Percentiles rank a stretch among this genome's conserved stretches.
Evolutionary conservation across 1,140 invertebrate species (phyloP).

Genomic region (Rhyacophila brunnea): DNA sequence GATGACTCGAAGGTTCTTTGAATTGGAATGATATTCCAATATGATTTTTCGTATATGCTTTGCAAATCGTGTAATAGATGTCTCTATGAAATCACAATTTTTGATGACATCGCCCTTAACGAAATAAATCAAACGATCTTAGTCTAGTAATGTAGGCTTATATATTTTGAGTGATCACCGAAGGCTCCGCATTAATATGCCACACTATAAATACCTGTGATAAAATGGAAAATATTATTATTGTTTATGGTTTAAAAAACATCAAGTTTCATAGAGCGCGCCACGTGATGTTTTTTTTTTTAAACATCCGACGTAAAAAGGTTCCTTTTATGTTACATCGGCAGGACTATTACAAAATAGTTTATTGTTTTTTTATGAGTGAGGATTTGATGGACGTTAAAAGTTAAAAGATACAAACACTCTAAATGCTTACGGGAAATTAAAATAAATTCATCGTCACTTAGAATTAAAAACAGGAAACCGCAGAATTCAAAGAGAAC

Average conservation of each 20-base stretch:
- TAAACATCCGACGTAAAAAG: not conserved
- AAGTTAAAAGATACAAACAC: constrained; percentile 13
- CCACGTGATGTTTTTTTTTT: not conserved
- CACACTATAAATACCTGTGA: not conserved
- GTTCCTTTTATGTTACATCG: constrained; percentile 14
- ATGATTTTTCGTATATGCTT: too few relatives aligned
- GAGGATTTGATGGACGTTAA: constrained; percentile 4
- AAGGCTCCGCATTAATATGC: not conserved
- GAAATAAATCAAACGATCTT: constrained; percentile 1
- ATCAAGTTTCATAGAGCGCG: too few relatives aligned
- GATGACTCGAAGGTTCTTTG: too few relatives aligned
- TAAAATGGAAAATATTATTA: not conserved
- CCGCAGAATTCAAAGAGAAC: too few relatives aligned
- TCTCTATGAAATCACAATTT: too few relatives aligned
- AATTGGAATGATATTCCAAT: too few relatives aligned
- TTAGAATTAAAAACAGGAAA: too few relatives aligned
- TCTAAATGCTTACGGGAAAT: not conserved
- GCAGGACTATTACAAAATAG: constrained; percentile 9
- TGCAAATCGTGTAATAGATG: too few relatives aligned
- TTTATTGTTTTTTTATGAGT: constrained; percentile 22
- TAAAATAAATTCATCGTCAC: too few relatives aligned
- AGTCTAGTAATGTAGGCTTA: not conserved
- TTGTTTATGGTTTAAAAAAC: not conserved
- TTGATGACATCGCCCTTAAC: too few relatives aligned
- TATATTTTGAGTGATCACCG: not conserved